Conservation (phyloP, 1,140 invertebrate species). For the Amphibalanus amphitrite region DNA sequence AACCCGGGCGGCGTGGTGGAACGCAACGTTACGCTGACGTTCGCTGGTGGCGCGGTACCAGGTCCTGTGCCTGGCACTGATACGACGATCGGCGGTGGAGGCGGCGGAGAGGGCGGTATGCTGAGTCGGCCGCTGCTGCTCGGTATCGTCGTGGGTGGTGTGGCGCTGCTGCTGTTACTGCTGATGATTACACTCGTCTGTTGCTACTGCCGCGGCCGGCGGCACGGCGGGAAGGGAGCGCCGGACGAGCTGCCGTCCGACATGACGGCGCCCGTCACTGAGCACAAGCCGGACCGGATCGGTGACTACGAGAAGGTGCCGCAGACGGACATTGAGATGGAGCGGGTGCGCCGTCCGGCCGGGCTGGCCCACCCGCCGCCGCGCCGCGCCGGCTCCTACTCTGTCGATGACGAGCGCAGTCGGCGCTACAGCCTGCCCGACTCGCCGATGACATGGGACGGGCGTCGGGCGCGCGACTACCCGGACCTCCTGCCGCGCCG, state of each 20-base stretch:
- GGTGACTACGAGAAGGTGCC: conserved; percentile 29
- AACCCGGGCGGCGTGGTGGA: conserved; percentile 52
- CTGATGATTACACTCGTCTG: conserved; percentile 19
- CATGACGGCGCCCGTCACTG: not conserved
- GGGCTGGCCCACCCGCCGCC: conserved; percentile 35
- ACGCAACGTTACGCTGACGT: conserved; percentile 46
- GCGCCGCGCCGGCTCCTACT: conserved; percentile 4
- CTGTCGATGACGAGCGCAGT: not conserved
- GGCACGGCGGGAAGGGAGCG: conserved; percentile 18
- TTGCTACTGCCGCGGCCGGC: conserved; percentile 19
- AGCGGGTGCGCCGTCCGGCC: conserved; percentile 40
- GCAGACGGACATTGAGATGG: conserved; percentile 23
- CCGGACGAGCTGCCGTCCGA: conserved; percentile 27
- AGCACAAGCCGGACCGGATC: conserved; percentile 15
- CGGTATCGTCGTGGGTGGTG: conserved; percentile 38
- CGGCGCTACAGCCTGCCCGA: not conserved
- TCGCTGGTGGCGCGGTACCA: too few relatives aligned
- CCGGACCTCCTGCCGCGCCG: conserved; percentile 3
- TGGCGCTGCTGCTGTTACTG: conserved; percentile 30
- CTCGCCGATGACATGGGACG: conserved; percentile 3
- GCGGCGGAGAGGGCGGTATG: conserved; percentile 38
- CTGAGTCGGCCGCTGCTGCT: conserved; percentile 42
- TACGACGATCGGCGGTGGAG: conserved; percentile 40
- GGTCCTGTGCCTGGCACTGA: too few relatives aligned
- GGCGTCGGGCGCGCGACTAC: conserved; percentile 8